Conservation (phyloP, 2,113 vertebrate species). For the Anas platyrhynchos region DNA sequence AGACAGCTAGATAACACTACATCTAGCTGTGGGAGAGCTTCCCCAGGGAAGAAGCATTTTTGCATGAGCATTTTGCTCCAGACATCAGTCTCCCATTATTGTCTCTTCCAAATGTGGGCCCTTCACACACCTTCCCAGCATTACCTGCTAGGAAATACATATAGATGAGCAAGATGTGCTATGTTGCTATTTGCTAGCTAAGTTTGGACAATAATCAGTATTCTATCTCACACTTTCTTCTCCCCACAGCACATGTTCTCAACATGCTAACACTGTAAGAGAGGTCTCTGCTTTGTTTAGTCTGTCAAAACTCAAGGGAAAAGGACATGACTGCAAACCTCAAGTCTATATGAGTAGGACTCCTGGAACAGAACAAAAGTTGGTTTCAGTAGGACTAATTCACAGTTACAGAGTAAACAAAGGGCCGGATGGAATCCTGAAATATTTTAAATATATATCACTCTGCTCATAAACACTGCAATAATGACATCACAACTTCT, state of each 20-base stretch:
- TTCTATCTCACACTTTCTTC: not conserved
- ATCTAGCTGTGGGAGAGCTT: constrained; percentile 23
- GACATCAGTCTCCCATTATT: not conserved
- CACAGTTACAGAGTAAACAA: not conserved
- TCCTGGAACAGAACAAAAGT: not conserved
- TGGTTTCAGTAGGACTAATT: not conserved
- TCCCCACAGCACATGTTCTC: not conserved
- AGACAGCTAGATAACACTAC: not conserved
- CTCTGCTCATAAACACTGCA: not conserved
- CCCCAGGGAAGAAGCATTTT: constrained; percentile 11
- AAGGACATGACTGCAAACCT: not conserved
- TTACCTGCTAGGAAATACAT: not conserved
- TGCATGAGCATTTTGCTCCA: constrained; percentile 23
- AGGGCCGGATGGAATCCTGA: not conserved
- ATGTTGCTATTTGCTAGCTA: not conserved
- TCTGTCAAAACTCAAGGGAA: not conserved
- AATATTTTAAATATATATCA: not conserved
- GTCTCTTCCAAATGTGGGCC: constrained; percentile 19
- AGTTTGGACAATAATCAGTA: not conserved
- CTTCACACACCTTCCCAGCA: constrained; percentile 11
- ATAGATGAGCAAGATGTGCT: not conserved
- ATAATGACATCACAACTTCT: not conserved
- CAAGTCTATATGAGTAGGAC: not conserved
- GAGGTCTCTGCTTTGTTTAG: not conserved
- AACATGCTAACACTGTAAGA: not conserved